A percentile compares a stretch with the other conserved stretches of the same genome.
Evolutionary conservation across 92 coral and sea anemone genomes (phyloP).

Genomic region (Parazoanthus swiftii): DNA sequence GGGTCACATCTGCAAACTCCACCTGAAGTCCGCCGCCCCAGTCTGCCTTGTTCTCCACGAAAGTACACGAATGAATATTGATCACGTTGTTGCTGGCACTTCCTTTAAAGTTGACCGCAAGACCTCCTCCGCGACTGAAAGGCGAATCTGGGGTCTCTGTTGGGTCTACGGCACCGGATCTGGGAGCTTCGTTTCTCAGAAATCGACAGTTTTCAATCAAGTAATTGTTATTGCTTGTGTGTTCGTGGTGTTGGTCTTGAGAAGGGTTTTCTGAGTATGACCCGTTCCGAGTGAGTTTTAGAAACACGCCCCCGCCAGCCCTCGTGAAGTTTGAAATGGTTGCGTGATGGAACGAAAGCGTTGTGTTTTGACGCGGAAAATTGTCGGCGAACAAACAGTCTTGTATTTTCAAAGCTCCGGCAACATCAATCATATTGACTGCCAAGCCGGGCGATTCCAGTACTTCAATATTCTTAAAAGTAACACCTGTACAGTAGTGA

Average conservation of each 20-base stretch:
- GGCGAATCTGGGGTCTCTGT: slow-evolving; percentile 41
- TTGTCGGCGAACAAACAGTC: slow-evolving; percentile 36
- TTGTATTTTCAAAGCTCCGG: slow-evolving; percentile 42
- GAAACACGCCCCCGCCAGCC: slow-evolving; percentile 38
- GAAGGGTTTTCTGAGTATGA: neutral
- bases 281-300: slow-evolving; percentile 21
- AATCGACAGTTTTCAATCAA: slow-evolving; percentile 29
- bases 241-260: neutral
- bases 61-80: slow-evolving; percentile 59
- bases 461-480: slow-evolving; percentile 18
- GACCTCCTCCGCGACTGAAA: slow-evolving; percentile 76
- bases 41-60: slow-evolving; percentile 69
- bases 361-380: slow-evolving; percentile 27
- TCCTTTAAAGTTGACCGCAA: slow-evolving; percentile 69
- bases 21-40: slow-evolving; percentile 90
- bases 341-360: neutral
- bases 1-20: slow-evolving; percentile 56
- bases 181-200: slow-evolving; percentile 39
- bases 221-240: slow-evolving; percentile 22
- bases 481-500: slow-evolving; percentile 37
- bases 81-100: slow-evolving; percentile 58
- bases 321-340: neutral
- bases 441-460: slow-evolving; percentile 53
- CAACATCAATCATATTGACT: slow-evolving; percentile 46
- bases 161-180: slow-evolving; percentile 16